Evolutionary conservation across 2,888 invertebrate species (phyloP).

Genomic region (Pelosia muscerda): DNA sequence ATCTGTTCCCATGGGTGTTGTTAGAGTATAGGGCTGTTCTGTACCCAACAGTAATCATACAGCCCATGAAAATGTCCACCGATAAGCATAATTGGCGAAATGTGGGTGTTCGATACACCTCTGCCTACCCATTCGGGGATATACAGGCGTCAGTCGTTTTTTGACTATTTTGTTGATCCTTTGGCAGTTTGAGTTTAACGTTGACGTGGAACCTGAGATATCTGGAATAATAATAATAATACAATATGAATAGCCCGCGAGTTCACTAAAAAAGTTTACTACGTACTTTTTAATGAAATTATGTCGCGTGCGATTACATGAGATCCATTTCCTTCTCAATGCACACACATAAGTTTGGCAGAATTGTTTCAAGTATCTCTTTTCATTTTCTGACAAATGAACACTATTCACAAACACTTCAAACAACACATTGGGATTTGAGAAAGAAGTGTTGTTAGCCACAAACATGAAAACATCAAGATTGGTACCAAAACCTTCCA

Average conservation of each 20-base stretch:
- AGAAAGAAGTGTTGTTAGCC: no score
- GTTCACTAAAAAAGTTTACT: not conserved
- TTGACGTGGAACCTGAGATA: conserved; percentile 87
- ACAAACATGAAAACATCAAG: no score
- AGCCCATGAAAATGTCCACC: not conserved
- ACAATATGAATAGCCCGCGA: not conserved
- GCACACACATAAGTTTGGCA: no score
- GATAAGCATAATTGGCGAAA: not conserved
- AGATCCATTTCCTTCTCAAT: no score
- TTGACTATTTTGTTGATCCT: conserved; percentile 1
- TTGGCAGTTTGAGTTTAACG: not conserved
- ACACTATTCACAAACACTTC: no score
- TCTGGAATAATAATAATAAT: conserved; percentile 77
- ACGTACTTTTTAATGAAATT: no score
- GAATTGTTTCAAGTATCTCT: no score
- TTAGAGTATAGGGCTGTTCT: not conserved
- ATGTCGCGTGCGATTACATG: no score
- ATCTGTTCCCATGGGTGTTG: not conserved
- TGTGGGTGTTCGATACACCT: not conserved
- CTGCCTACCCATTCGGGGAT: conserved; percentile 1
- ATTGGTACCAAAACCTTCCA: no score
- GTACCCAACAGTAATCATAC: not conserved
- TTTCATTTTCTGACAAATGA: no score
- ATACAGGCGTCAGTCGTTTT: not conserved
- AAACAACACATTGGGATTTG: no score